phyloP scores from a whole-genome alignment of 1,140 invertebrate genomes.

The Lepidotrigona ventralis region DNA sequence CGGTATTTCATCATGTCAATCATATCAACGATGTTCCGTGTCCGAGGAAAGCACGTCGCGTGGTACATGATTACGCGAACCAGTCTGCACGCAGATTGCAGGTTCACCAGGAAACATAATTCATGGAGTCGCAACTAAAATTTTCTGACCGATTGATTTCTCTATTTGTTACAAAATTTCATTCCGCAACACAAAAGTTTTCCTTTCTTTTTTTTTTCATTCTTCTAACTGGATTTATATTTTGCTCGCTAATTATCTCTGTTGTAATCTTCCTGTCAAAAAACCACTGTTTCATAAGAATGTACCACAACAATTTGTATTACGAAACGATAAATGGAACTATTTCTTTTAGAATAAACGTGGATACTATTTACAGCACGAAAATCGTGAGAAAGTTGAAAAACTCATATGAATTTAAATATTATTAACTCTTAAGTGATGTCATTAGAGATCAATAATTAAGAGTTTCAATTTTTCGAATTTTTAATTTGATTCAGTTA shows the following conservation, averaged over 20 bases:
- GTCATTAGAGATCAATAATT: too few species aligned
- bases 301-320: not conserved
- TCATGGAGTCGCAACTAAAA: not conserved
- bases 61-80: conserved; percentile 17
- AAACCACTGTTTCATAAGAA: not conserved
- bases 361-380: not conserved
- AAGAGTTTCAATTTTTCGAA: too few species aligned
- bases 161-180: conserved; percentile 6
- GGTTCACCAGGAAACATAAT: not conserved
- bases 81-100: conserved; percentile 16
- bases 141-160: conserved; percentile 4
- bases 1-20: not conserved
- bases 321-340: not conserved
- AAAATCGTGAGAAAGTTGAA: not conserved
- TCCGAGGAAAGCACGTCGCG: not conserved
- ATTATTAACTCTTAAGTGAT: not conserved
- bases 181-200: conserved; percentile 5
- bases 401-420: not conserved
- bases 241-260: not conserved
- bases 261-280: not conserved
- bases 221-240: not conserved
- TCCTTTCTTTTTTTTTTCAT: not conserved
- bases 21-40: conserved; percentile 4
- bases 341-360: not conserved
- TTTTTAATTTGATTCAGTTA: too few species aligned